Base-by-base conservation (phyloP, 2,888 invertebrate genomes). In the Ligdia adustata region DNA sequence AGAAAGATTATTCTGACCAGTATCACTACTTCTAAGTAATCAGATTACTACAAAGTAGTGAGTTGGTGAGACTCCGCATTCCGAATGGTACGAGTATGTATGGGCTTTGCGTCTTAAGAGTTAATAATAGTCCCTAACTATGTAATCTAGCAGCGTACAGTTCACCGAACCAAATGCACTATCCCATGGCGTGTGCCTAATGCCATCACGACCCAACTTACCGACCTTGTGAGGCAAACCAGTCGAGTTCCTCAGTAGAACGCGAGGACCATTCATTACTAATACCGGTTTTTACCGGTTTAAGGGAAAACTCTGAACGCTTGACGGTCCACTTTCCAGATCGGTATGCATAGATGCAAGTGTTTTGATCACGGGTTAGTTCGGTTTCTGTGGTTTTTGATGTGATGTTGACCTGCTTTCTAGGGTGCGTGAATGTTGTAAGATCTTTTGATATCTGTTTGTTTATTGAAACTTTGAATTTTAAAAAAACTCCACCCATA, bases 151-250 rank as follows among this genome's bases (percentile, higher is more conserved):
- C 4, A 18, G 7, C 20, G 14, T 24, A 14, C 13, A 34, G 34
- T 34, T 22, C 22, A 34, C 22, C 22, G 13, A 34, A 34, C 34
- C 7, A 14, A 18, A 32, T n/a, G 9, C 24, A n/a, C 9, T 38
- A 32, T 32, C 31, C 37, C 32, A 29, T 37, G 31, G 20, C n/a
- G 24, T 26, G 18, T 28, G 18, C 43, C 33, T 43, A 52, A 47
- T 32, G 41, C 20, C 41, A 52, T 68, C 72, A 69, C 71, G 74
- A 71, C 55, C 59, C 62, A 62, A 62, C 62, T 51, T 57, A 18
- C 45, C 73, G 79, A 72, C 79, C 79, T 79, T 79, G 77, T 68
- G 64, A 72, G 75, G 70, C 61, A 47, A 73, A 65, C 70, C 42
- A 57, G 66, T 64, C 55, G 49, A 37, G 41, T 48, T 27, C 37